A percentile compares a stretch with the other conserved stretches of the same genome.
Conservation (phyloP, 2,113 vertebrate genomes). For the Echinops telfairi region DNA sequence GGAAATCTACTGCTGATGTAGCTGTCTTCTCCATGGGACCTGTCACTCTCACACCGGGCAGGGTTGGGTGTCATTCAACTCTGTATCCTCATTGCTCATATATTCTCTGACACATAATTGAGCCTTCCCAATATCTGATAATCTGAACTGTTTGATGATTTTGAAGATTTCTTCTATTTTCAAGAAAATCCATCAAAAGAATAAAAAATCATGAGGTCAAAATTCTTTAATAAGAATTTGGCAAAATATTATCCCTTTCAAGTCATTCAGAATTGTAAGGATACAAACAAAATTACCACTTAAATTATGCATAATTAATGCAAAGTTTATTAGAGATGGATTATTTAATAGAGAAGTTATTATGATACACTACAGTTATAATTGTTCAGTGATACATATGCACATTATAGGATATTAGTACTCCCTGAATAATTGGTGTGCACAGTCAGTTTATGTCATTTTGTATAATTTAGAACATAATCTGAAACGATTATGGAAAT, state of each 20-base stretch:
- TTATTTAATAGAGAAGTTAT: constrained; percentile 49
- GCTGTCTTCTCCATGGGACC: not conserved
- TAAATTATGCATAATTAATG: constrained; percentile 53
- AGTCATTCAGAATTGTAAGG: constrained; percentile 17
- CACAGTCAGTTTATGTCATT: not conserved
- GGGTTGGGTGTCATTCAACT: not conserved
- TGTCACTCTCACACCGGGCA: not conserved
- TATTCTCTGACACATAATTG: not conserved
- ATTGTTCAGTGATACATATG: constrained; percentile 3
- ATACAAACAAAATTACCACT: constrained; percentile 38
- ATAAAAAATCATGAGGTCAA: not conserved
- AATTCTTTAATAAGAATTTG: constrained; percentile 53
- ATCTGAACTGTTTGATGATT: constrained; percentile 6
- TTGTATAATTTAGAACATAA: constrained; percentile 43
- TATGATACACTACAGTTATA: constrained; percentile 5
- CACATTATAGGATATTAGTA: not conserved
- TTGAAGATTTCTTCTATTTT: not conserved
- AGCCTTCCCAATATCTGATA: constrained; percentile 24
- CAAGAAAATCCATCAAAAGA: constrained; percentile 15
- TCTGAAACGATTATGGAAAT: not conserved
- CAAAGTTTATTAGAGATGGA: not conserved
- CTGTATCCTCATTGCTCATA: not conserved
- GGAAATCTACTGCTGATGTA: not conserved
- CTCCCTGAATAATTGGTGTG: constrained; percentile 40
- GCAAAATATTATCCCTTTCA: constrained; percentile 12